Percentiles rank a stretch among this genome's conserved stretches.
phyloP scores from a whole-genome alignment of 2,888 invertebrate species.

The Rhagophthalmus giganteus region DNA sequence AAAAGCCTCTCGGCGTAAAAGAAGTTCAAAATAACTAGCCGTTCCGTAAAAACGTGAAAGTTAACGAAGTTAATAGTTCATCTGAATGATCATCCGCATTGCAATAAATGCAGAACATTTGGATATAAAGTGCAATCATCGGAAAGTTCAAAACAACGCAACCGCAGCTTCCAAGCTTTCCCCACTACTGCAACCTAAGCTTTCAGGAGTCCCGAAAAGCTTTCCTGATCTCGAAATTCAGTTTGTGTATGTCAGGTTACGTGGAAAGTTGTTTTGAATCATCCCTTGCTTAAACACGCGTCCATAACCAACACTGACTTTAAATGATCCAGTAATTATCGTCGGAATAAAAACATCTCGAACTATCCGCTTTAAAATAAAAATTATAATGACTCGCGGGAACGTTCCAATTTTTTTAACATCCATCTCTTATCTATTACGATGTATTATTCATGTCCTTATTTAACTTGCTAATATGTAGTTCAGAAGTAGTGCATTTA shows the following conservation, averaged over 20 bases:
- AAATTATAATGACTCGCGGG: too few species aligned
- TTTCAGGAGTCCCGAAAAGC: slow-evolving; percentile 19
- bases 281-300: slow-evolving; percentile 2
- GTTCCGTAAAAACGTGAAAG: too few species aligned
- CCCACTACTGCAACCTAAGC: slow-evolving; percentile 19
- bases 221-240: slow-evolving; percentile 19
- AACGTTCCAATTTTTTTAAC: too few species aligned
- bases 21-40: background rate
- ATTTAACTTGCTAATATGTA: too few species aligned
- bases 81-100: background rate
- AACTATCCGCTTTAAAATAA: too few species aligned
- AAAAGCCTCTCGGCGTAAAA: too few species aligned
- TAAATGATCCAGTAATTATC: too few species aligned
- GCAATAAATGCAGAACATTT: slow-evolving; percentile 12
- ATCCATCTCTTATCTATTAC: too few species aligned
- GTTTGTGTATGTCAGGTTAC: slow-evolving; percentile 6
- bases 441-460: too few species aligned
- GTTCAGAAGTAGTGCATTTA: too few species aligned
- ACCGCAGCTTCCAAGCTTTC: slow-evolving; percentile 23
- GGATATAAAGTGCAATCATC: slow-evolving; percentile 20
- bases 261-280: background rate
- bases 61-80: background rate
- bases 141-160: slow-evolving; percentile 24
- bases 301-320: background rate
- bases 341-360: too few species aligned